A percentile compares a stretch with the other conserved stretches of the same genome.
These are phyloP conservation scores for Siniperca obscura DNA, from an alignment of 2,797 vertebrate genomes.

Conservation along the genomic window DNA sequence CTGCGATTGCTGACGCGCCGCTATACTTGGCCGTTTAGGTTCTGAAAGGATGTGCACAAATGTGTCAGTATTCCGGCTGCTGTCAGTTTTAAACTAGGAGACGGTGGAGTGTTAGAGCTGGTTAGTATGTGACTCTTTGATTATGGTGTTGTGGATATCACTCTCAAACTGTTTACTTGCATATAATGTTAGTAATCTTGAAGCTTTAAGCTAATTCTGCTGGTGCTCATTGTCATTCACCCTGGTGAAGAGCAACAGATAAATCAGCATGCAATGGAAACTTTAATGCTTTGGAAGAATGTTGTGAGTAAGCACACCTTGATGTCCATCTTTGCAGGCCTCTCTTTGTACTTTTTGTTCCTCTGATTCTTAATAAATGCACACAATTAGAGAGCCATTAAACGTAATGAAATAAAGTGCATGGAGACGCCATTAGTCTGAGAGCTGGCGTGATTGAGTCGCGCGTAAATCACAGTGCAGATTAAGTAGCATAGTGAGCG, in stretches of 20 bases:
- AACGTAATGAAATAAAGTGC: conserved; percentile 71
- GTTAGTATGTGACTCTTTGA: not conserved
- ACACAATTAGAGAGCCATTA: conserved; percentile 73
- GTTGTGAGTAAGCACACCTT: not conserved
- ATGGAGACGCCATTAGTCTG: conserved; percentile 64
- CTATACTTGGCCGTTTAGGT: conserved; percentile 15
- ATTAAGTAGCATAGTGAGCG: conserved; percentile 56
- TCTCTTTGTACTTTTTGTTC: conserved; percentile 33
- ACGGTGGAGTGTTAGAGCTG: fast-evolving
- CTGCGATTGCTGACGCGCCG: not conserved
- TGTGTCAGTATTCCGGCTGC: conserved; percentile 17
- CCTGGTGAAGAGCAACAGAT: not conserved
- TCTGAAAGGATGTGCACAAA: conserved; percentile 30
- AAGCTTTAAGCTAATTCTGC: not conserved
- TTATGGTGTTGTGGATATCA: not conserved
- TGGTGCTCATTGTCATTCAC: not conserved
- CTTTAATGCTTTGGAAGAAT: not conserved
- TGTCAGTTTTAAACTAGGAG: conserved; percentile 44
- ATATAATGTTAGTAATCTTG: not conserved
- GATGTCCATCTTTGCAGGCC: conserved; percentile 5
- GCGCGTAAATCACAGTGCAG: conserved; percentile 62
- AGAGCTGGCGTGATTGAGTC: conserved; percentile 62
- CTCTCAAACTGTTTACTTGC: not conserved
- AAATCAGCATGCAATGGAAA: conserved; percentile 19
- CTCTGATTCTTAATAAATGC: conserved; percentile 68